phyloP scores from a whole-genome alignment of 1,140 invertebrate species.

The Drosophila pruinosa region DNA sequence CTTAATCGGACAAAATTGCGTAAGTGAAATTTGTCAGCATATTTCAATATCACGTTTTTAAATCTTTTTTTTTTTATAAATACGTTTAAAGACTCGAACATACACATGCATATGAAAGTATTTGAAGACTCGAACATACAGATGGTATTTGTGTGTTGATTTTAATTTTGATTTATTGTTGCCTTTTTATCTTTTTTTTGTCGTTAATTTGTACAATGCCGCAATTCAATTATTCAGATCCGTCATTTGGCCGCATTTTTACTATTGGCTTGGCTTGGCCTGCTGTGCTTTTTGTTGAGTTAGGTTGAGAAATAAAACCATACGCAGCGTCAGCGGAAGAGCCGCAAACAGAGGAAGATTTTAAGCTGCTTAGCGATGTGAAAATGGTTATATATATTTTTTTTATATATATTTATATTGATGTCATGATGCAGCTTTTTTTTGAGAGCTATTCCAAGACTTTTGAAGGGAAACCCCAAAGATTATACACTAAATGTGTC shows the following conservation, averaged over 20 bases:
- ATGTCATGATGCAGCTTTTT: background rate
- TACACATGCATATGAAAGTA: background rate
- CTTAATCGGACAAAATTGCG: conserved; percentile 20
- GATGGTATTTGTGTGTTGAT: background rate
- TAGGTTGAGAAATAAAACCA: conserved; percentile 28
- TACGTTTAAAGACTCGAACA: background rate
- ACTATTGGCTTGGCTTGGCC: background rate
- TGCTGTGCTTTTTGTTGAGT: conserved; percentile 16
- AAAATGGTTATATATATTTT: conserved; percentile 11
- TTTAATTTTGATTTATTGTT: conserved; percentile 43
- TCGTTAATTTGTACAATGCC: conserved; percentile 37
- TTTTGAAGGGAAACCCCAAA: background rate
- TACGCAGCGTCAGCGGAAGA: background rate
- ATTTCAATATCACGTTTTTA: conserved; percentile 9
- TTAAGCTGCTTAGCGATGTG: conserved; percentile 42
- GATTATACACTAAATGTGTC: background rate
- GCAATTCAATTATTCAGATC: conserved; percentile 44
- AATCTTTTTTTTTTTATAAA: background rate
- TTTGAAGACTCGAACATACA: no score
- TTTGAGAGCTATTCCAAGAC: background rate
- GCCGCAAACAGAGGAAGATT: conserved; percentile 19
- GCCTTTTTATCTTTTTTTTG: conserved; percentile 11
- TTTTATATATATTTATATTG: conserved; percentile 7
- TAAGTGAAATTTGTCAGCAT: conserved; percentile 40
- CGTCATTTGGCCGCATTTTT: conserved; percentile 38